Base-by-base conservation (phyloP, 1,140 invertebrate genomes). In the Drosophila equinoxialis region DNA sequence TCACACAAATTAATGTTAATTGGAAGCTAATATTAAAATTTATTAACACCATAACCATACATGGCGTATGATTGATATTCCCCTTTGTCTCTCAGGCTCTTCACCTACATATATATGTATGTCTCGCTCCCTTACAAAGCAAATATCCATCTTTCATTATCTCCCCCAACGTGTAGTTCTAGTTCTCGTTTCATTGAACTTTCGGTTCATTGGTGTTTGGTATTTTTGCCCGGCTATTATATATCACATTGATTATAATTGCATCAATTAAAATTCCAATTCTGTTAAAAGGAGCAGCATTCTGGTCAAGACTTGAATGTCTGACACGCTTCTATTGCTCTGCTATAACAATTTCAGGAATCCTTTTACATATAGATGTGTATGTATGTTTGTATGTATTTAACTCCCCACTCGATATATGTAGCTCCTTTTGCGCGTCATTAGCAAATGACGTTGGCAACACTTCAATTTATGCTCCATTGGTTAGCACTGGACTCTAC, bases 1-100 rank as follows among this genome's bases (percentile, higher is more conserved):
- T 86, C 83, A 86, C 84, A 63, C 73, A 86, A 86, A 87, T 87
- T 77, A 79, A 73, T 74, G 76, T 69, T 87, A 87, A 86, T 86
- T 86, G 79, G 79, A 64, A 74, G 74, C 83, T 87, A 79, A 87
- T 87, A 86, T 71, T 51, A 33, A 77, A 71, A 82, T 73, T 65
- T 69, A 74, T 65, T 62, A 70, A 51, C 35, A 17, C 17, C 51
- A n/a, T 17, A 20, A 41, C 7, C 61, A 57, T 17, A 33, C 62
- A 59, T 41, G 51, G 30, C 68, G 66, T 59, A 75, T 83, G 70
- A 74, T 65, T 77, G 45, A 82, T 68, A 51, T 23, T 6, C 10
- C n/a, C 42, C 11, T 57, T 48, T 65, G 30, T 35, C 33, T 59
- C n/a, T 63, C 13, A 20, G 41, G n/a, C 14, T 35, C 3, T 10